These are phyloP conservation scores for Larimichthys polyactis DNA, from an alignment of 2,113 vertebrate genomes.

Conservation along the genomic window DNA sequence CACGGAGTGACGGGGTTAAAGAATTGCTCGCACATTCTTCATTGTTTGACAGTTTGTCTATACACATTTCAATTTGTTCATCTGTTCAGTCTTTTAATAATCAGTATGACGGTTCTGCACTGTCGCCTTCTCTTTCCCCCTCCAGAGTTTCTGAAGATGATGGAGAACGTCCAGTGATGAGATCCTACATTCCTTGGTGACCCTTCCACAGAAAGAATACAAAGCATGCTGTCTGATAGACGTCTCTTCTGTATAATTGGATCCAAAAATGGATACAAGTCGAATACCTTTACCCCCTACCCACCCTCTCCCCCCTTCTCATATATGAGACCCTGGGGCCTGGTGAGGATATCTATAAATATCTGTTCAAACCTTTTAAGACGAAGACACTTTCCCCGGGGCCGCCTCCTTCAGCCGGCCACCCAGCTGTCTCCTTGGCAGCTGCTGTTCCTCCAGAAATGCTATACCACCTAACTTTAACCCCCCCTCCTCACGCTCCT, in stretches of 20 bases:
- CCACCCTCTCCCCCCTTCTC: neutral
- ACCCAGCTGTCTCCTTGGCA: conserved; percentile 78
- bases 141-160: conserved; percentile 87
- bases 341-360: conserved; percentile 78
- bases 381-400: conserved; percentile 56
- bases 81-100: neutral
- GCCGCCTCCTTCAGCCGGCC: conserved; percentile 24
- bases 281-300: neutral
- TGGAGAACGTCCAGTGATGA: conserved; percentile 84
- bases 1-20: neutral
- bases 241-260: too few species aligned
- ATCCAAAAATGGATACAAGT: conserved; percentile 22
- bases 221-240: neutral
- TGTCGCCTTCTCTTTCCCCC: neutral
- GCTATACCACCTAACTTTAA: conserved; percentile 48
- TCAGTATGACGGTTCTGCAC: neutral
- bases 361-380: conserved; percentile 80
- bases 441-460: conserved; percentile 77
- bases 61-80: too few species aligned
- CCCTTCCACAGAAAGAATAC: conserved; percentile 8
- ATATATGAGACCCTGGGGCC: conserved; percentile 33
- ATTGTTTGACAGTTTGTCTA: neutral
- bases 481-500: conserved; percentile 15
- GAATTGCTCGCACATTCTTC: neutral
- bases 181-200: conserved; percentile 68